These are phyloP conservation scores for Thaumatotibia leucotreta DNA, from an alignment of 1,140 invertebrate species.

Conservation along the genomic window DNA sequence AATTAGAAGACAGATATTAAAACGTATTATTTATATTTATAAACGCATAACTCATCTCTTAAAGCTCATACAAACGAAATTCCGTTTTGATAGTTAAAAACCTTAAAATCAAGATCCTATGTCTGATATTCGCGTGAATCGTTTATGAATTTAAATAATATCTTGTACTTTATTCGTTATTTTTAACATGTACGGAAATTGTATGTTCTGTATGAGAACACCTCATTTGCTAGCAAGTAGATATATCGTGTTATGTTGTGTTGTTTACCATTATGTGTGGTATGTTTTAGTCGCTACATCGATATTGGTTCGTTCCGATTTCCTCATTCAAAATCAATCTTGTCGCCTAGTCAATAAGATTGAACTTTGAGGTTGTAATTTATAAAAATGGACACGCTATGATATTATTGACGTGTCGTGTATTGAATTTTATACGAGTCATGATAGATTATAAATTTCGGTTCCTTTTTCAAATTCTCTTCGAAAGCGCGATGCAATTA, in stretches of 20 bases:
- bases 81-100: no score
- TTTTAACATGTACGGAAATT: neutral
- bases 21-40: no score
- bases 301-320: neutral
- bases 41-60: no score
- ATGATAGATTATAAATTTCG: neutral
- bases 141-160: neutral
- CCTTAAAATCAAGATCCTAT: no score
- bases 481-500: neutral
- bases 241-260: constrained; percentile 21
- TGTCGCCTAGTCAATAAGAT: neutral
- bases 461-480: neutral
- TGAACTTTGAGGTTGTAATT: neutral
- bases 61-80: no score
- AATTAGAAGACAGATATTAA: no score
- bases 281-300: constrained; percentile 19
- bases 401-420: neutral
- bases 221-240: constrained; percentile 26
- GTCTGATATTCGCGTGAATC: neutral
- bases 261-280: constrained; percentile 47
- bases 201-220: neutral
- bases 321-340: neutral
- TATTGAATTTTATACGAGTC: neutral
- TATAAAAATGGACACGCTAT: neutral
- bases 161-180: neutral